Conservation (phyloP, 2,888 invertebrate genomes). For the Panorpa germanica region DNA sequence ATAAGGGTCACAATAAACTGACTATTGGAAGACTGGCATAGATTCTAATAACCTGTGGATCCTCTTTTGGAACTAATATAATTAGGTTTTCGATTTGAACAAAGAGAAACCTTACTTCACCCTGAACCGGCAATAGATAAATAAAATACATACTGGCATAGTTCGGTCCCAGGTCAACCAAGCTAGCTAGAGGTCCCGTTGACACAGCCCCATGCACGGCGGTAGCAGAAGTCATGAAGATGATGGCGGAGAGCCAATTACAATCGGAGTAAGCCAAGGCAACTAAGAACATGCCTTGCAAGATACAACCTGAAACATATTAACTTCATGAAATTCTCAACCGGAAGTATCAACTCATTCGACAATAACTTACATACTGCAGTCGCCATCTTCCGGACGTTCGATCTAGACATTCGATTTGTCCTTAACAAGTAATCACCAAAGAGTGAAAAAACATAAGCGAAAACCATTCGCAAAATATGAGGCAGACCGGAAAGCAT, state of each 20-base stretch:
- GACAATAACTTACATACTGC: conserved; percentile 27
- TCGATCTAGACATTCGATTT: conserved; percentile 34
- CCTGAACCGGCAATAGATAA: conserved; percentile 1
- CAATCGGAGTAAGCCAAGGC: conserved; percentile 42
- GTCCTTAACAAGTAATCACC: conserved; percentile 36
- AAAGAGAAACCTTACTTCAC: conserved; percentile 3
- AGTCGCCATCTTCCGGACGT: conserved; percentile 42
- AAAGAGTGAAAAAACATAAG: conserved; percentile 32
- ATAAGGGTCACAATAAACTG: no score
- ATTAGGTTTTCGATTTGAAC: background rate
- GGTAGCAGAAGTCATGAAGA: conserved; percentile 39
- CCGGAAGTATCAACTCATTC: conserved; percentile 3
- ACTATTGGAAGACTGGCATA: no score
- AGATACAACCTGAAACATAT: conserved; percentile 27
- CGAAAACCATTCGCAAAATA: conserved; percentile 35
- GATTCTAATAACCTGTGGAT: no score
- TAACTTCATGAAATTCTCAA: background rate
- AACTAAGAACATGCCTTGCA: conserved; percentile 40
- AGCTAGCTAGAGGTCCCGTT: conserved; percentile 41
- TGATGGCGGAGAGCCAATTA: conserved; percentile 33
- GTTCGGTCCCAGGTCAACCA: conserved; percentile 49
- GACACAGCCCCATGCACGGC: conserved; percentile 45
- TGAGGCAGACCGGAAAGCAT: conserved; percentile 43
- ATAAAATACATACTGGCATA: conserved; percentile 25
- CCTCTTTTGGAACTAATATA: no score